A percentile compares a stretch with the other conserved stretches of the same genome.
Conservation (phyloP, 2,797 vertebrate species). For the Tiaroga cobitis region DNA sequence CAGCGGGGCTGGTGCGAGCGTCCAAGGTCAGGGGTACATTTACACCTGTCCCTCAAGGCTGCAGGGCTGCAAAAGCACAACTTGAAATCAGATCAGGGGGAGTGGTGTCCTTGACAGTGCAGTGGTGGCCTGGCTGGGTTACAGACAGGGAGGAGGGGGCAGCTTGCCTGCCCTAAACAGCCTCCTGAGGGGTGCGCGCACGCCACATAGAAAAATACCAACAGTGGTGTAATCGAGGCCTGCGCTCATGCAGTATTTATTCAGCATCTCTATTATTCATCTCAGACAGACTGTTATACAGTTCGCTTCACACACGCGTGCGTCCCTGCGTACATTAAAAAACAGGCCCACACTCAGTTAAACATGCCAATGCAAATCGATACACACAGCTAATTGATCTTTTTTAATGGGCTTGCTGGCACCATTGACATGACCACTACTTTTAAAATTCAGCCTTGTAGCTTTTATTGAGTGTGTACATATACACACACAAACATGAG, state of each 20-base stretch:
- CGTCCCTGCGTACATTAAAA: conserved; percentile 26
- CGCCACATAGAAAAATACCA: conserved; percentile 24
- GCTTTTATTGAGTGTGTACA: not conserved
- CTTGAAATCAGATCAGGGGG: conserved; percentile 67
- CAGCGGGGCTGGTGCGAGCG: conserved; percentile 64
- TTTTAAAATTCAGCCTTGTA: conserved; percentile 10
- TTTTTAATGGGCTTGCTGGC: conserved; percentile 38
- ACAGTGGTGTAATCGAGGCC: conserved; percentile 52
- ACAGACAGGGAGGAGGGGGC: conserved; percentile 51
- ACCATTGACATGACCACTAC: not conserved
- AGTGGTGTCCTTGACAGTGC: conserved; percentile 64
- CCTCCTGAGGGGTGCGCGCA: conserved; percentile 42
- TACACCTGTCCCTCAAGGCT: conserved; percentile 83
- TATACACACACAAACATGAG: conserved; percentile 62
- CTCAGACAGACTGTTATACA: conserved; percentile 56
- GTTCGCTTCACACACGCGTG: conserved; percentile 45
- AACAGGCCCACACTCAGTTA: conserved; percentile 31
- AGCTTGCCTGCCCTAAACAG: conserved; percentile 54
- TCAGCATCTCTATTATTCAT: conserved; percentile 56
- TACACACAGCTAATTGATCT: conserved; percentile 16
- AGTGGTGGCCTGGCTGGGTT: conserved; percentile 50
- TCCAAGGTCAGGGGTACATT: conserved; percentile 79
- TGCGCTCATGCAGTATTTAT: conserved; percentile 55
- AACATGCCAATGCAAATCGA: conserved; percentile 28
- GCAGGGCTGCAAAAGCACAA: conserved; percentile 73